Percentiles rank a stretch among this genome's conserved stretches.
These are phyloP conservation scores for Sturnus vulgaris DNA, from an alignment of 2,113 vertebrate genomes.

Conservation along the genomic window DNA sequence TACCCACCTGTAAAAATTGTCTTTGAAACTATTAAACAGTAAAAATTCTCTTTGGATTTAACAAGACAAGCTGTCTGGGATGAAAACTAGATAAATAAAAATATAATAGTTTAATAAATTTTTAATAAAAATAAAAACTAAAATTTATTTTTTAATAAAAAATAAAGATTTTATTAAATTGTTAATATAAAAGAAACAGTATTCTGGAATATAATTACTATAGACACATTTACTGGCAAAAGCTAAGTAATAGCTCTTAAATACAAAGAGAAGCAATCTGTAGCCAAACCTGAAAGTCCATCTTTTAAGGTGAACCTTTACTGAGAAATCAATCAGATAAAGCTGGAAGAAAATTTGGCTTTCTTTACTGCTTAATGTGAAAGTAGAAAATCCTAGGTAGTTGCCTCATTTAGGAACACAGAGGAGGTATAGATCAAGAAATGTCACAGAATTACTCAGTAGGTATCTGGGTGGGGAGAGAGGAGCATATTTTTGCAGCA, in stretches of 20 bases:
- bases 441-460: neutral
- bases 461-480: neutral
- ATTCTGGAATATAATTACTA: neutral
- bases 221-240: neutral
- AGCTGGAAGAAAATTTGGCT: neutral
- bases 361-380: neutral
- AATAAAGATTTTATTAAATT: neutral
- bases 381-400: neutral
- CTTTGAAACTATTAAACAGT: neutral
- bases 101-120: neutral
- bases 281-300: neutral
- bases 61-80: neutral
- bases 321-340: neutral
- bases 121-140: neutral
- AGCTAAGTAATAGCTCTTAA: neutral
- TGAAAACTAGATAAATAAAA: neutral
- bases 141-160: no score
- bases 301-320: neutral
- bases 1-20: neutral
- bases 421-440: neutral
- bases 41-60: neutral
- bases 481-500: neutral
- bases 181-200: neutral
- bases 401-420: neutral
- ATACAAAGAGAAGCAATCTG: neutral